Evolutionary conservation across 2,888 invertebrate species (phyloP).

Genomic region (Drosophila silvestris): DNA sequence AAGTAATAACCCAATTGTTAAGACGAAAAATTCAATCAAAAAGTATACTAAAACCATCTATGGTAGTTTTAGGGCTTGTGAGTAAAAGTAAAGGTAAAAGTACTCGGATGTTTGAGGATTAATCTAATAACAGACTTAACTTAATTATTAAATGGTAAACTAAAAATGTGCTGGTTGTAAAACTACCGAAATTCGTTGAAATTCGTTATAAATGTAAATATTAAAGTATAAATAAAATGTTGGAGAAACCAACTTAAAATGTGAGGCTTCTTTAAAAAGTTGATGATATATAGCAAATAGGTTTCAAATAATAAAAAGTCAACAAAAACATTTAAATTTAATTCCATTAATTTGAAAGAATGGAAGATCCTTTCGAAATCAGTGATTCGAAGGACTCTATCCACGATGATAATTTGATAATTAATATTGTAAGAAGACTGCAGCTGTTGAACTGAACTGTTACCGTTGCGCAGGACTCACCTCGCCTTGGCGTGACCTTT

Average conservation of each 20-base stretch:
- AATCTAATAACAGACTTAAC: not conserved
- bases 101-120: not conserved
- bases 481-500: constrained; percentile 81
- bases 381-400: not conserved
- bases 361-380: not conserved
- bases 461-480: constrained; percentile 54
- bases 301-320: not conserved
- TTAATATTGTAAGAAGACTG: not conserved
- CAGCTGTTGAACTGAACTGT: not conserved
- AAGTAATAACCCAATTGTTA: not conserved
- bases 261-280: not conserved
- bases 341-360: not conserved
- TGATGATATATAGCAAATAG: not conserved
- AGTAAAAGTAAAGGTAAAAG: not conserved
- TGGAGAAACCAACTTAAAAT: not conserved
- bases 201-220: not conserved
- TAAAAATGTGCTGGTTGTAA: not conserved
- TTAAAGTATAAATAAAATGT: not conserved
- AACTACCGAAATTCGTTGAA: not conserved
- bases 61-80: not conserved
- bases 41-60: not conserved
- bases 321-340: not conserved
- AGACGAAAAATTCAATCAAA: not conserved
- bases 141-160: not conserved
- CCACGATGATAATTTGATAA: not conserved